A percentile compares a stretch with the other conserved stretches of the same genome.
phyloP scores from a whole-genome alignment of 2,113 vertebrate genomes.

The Thunnus thynnus region DNA sequence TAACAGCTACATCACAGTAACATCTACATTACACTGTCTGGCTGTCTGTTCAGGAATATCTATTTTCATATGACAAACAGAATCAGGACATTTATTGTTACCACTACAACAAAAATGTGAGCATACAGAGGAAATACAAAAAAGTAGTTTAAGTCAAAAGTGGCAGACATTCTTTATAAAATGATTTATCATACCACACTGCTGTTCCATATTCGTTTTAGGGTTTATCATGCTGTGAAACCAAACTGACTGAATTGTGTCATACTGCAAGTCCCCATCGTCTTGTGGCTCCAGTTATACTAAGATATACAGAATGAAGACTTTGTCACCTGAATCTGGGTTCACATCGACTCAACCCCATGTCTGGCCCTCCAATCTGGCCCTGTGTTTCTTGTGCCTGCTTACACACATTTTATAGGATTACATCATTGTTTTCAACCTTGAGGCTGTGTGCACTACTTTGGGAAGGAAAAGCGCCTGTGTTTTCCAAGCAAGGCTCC shows the following conservation, averaged over 20 bases:
- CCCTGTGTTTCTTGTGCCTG: slow-evolving; percentile 32
- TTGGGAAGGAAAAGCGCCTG: slow-evolving; percentile 70
- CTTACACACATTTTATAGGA: slow-evolving; percentile 60
- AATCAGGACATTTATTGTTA: slow-evolving; percentile 60
- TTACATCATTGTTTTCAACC: slow-evolving; percentile 72
- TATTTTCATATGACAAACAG: slow-evolving; percentile 59
- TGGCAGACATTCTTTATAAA: slow-evolving; percentile 61
- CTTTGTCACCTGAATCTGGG: slow-evolving; percentile 53
- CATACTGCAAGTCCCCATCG: slow-evolving; percentile 51
- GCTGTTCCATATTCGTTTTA: slow-evolving; percentile 69
- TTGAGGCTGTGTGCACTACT: slow-evolving; percentile 54
- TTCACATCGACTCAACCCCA: slow-evolving; percentile 28
- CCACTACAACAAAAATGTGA: slow-evolving; percentile 58
- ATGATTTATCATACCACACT: slow-evolving; percentile 67
- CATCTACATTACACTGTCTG: slow-evolving; percentile 32
- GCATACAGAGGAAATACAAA: slow-evolving; percentile 53
- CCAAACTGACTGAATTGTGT: slow-evolving; percentile 80
- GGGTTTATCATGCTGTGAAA: slow-evolving; percentile 66
- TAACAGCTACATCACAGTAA: slow-evolving; percentile 16
- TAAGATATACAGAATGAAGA: slow-evolving; percentile 41
- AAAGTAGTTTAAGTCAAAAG: slow-evolving; percentile 60
- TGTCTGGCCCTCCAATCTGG: slow-evolving; percentile 32
- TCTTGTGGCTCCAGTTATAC: slow-evolving; percentile 59
- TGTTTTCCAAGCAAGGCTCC: slow-evolving; percentile 68
- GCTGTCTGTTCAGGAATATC: slow-evolving; percentile 39